Percentiles rank a stretch among this genome's conserved stretches.
These are phyloP conservation scores for Nesometra sesokonis DNA, from an alignment of 35 echinoderm and acorn worm genomes.

Conservation along the genomic window DNA sequence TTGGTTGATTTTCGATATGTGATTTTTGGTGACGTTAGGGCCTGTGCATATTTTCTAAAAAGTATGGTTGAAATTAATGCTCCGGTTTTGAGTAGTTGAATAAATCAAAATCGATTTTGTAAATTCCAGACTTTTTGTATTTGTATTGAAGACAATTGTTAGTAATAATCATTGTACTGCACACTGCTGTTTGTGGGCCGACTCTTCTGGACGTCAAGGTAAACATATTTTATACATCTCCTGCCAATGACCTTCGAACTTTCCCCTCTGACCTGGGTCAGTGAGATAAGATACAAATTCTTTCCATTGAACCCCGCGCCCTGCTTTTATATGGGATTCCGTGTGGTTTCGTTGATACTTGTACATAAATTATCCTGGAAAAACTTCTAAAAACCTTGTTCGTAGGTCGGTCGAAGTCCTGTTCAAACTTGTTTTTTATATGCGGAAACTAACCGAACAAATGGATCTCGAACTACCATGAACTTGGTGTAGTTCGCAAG, in stretches of 20 bases:
- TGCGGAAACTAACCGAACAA: constrained; percentile 53
- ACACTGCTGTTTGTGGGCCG: constrained; percentile 41
- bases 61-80: too few species aligned
- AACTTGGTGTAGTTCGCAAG: constrained; percentile 57
- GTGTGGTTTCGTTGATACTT: constrained; percentile 46
- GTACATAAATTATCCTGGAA: constrained; percentile 34
- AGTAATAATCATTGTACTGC: constrained; percentile 4
- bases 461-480: constrained; percentile 60
- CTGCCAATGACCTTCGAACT: constrained; percentile 65
- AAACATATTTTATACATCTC: constrained; percentile 70
- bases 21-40: too few species aligned
- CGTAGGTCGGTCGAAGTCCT: constrained; percentile 21
- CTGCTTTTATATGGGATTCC: constrained; percentile 12
- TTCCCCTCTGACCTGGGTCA: constrained; percentile 10
- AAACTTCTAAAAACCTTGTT: constrained; percentile 17
- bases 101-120: constrained; percentile 53
- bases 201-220: constrained; percentile 42
- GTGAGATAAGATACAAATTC: constrained; percentile 69
- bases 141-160: constrained; percentile 2
- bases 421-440: constrained; percentile 60
- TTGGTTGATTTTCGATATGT: too few species aligned
- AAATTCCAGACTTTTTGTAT: constrained; percentile 49
- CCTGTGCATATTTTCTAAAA: too few species aligned
- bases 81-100: constrained; percentile 63
- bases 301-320: constrained; percentile 45